Percentiles rank a stretch among this genome's conserved stretches.
Evolutionary conservation across 2,888 invertebrate genomes (phyloP).

Genomic region (Heliothis peltigera): DNA sequence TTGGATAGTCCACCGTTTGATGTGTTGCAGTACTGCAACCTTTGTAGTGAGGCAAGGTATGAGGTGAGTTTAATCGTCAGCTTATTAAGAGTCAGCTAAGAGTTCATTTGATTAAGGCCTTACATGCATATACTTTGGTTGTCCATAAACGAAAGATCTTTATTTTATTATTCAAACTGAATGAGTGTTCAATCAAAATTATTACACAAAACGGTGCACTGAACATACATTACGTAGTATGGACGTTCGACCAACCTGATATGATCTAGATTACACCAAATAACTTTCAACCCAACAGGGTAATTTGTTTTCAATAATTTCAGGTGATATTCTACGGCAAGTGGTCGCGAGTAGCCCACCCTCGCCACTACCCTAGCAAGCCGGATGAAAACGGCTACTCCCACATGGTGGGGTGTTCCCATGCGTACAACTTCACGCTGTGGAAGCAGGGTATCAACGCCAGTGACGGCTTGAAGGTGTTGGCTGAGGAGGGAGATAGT

Average conservation of each 20-base stretch:
- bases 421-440: slow-evolving; percentile 71
- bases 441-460: slow-evolving; percentile 78
- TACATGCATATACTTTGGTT: too few relatives aligned
- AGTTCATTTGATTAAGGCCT: too few relatives aligned
- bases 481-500: slow-evolving; percentile 75
- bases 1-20: slow-evolving; percentile 75
- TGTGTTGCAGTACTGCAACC: slow-evolving; percentile 67
- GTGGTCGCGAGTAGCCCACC: slow-evolving; percentile 84
- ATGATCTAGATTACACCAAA: too few relatives aligned
- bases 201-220: too few relatives aligned
- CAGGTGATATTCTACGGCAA: slow-evolving; percentile 82
- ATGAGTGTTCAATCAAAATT: too few relatives aligned
- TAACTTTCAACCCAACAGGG: too few relatives aligned
- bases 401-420: slow-evolving; percentile 84
- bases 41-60: slow-evolving; percentile 85
- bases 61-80: slow-evolving; percentile 70
- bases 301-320: too few relatives aligned
- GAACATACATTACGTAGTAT: too few relatives aligned
- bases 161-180: too few relatives aligned
- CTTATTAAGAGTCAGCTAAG: too few relatives aligned
- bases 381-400: slow-evolving; percentile 84
- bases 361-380: slow-evolving; percentile 79
- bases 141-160: too few relatives aligned
- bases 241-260: too few relatives aligned
- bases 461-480: slow-evolving; percentile 68